phyloP scores from a whole-genome alignment of 2,888 invertebrate species.

The Tiliacea citrago region DNA sequence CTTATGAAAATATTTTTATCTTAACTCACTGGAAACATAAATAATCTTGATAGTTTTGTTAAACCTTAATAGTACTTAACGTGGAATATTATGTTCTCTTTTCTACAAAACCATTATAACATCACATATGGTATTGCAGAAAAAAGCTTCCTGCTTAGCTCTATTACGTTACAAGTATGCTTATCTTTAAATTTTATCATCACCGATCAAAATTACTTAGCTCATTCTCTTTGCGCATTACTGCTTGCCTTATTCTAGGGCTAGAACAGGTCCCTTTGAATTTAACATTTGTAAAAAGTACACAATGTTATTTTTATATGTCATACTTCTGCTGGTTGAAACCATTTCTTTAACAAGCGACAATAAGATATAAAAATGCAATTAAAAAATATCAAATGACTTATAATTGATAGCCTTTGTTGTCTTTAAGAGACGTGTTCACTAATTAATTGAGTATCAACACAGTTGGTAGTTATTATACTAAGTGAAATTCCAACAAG shows the following conservation, averaged over 20 bases:
- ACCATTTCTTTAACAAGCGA: slow-evolving; percentile 48
- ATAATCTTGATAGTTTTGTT: neutral
- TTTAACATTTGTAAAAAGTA: slow-evolving; percentile 50
- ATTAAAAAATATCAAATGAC: slow-evolving; percentile 60
- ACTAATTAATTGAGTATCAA: slow-evolving; percentile 64
- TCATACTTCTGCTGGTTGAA: slow-evolving; percentile 26
- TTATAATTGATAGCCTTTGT: slow-evolving; percentile 62
- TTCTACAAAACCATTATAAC: neutral
- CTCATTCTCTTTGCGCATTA: slow-evolving; percentile 10
- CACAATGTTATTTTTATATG: slow-evolving; percentile 27
- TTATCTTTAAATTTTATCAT: slow-evolving; percentile 4
- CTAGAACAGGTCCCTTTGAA: slow-evolving; percentile 34
- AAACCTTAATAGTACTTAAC: neutral
- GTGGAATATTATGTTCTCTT: too few relatives aligned
- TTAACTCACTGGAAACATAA: neutral
- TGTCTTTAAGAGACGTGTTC: slow-evolving; percentile 53
- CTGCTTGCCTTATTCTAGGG: neutral
- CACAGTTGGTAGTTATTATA: slow-evolving; percentile 52
- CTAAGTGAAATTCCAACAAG: slow-evolving; percentile 59
- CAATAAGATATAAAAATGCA: slow-evolving; percentile 55
- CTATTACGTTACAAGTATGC: neutral
- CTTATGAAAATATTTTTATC: neutral
- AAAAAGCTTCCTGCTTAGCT: neutral
- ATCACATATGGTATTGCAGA: neutral
- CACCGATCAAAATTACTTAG: slow-evolving; percentile 29